Percentiles rank a stretch among this genome's conserved stretches.
Evolutionary conservation across 2,888 invertebrate species (phyloP).

Genomic region (Drosophila colorata): DNA sequence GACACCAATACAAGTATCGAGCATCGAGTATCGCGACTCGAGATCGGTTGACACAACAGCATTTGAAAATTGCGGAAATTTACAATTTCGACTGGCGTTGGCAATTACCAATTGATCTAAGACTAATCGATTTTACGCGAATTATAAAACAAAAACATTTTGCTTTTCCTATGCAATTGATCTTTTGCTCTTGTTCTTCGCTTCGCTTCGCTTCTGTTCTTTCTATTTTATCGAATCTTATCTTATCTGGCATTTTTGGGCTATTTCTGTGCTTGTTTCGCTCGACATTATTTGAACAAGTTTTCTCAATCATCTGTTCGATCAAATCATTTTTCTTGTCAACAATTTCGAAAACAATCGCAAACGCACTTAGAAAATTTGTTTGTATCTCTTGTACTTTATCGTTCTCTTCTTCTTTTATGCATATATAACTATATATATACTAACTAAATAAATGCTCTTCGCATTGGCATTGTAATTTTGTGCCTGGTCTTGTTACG

Average conservation of each 20-base stretch:
- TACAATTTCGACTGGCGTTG: background rate
- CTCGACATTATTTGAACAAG: conserved; percentile 27
- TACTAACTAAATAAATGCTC: no score
- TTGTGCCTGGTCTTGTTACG: no score
- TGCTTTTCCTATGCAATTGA: conserved; percentile 13
- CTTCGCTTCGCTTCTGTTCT: background rate
- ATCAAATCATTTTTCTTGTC: conserved; percentile 28
- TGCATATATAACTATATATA: background rate
- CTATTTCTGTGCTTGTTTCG: conserved; percentile 21
- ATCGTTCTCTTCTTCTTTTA: background rate
- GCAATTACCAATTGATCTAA: conserved; percentile 33
- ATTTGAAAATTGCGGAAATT: conserved; percentile 7
- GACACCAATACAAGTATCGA: conserved; percentile 5
- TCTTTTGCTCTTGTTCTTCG: background rate
- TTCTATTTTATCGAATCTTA: conserved; percentile 11
- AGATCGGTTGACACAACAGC: conserved; percentile 2
- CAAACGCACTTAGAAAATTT: background rate
- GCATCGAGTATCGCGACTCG: conserved; percentile 2
- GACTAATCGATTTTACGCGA: conserved; percentile 15
- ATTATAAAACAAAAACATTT: background rate
- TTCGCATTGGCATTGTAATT: no score
- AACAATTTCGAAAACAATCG: background rate
- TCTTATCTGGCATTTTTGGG: conserved; percentile 37
- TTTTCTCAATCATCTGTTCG: conserved; percentile 36
- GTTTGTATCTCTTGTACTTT: background rate